These are phyloP conservation scores for Pseudomyrmex gracilis DNA, from an alignment of 1,140 invertebrate genomes.

Conservation along the genomic window DNA sequence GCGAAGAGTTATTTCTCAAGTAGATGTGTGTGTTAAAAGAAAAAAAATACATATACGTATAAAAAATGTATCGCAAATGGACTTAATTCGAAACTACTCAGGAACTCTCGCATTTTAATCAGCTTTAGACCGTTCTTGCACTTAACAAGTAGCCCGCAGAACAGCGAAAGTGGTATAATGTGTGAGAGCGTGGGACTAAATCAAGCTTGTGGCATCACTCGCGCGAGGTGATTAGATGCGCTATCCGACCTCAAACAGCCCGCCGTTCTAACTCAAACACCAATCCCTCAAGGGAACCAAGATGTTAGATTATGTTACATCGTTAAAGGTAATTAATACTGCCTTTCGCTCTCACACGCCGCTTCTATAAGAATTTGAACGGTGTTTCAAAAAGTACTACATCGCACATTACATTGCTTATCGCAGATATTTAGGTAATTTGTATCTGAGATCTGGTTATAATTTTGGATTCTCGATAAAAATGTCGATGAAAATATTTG, in stretches of 20 bases:
- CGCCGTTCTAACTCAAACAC: conserved; percentile 64
- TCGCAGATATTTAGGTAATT: neutral
- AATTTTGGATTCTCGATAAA: too few relatives aligned
- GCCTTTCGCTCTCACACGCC: conserved; percentile 17
- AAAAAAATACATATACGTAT: neutral
- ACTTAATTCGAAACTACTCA: neutral
- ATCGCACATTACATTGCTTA: neutral
- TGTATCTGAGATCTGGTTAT: neutral
- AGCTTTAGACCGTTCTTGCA: neutral
- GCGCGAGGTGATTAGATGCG: conserved; percentile 70
- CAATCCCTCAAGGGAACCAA: conserved; percentile 56
- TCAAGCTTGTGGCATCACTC: conserved; percentile 70
- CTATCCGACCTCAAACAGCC: conserved; percentile 74
- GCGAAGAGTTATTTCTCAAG: neutral
- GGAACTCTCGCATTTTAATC: conserved; percentile 16
- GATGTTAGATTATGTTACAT: conserved; percentile 63
- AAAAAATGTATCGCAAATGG: too few relatives aligned
- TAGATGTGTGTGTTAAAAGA: too few relatives aligned
- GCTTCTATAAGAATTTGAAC: conserved; percentile 13
- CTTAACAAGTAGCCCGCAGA: conserved; percentile 26
- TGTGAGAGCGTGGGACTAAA: conserved; percentile 63
- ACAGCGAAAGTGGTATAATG: conserved; percentile 51
- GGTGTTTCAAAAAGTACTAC: conserved; percentile 8
- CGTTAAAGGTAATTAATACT: conserved; percentile 67
- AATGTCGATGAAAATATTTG: too few relatives aligned